Evolutionary conservation across 2,113 vertebrate genomes (phyloP), one percentile per base, ranked within the genome.

Genomic region (Sorex fumeus): DNA sequence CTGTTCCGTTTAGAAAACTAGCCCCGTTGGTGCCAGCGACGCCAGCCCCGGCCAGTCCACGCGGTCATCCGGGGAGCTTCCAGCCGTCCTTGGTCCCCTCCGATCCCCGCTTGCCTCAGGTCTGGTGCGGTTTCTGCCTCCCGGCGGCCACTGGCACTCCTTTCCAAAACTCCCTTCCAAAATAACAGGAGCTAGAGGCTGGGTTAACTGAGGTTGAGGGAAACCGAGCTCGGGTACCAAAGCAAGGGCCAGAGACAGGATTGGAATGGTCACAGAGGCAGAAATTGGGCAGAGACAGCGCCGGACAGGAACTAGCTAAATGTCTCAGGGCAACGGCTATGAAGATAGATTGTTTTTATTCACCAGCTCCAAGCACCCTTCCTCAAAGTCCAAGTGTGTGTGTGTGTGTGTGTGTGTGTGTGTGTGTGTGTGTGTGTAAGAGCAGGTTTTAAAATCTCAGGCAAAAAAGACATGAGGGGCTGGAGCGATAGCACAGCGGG

Each of bases 201-300:
- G 70, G 6, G 23, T 13, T 76, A 70, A 71, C 27, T 50, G 8
- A 87, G 23, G 3, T 66, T 72, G 23, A 78, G 57, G 16, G 13
- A 90, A 25, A 90, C 19, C 10, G 85, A 74, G 43, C 53, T 60
- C 25, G 43, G 69, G 81, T 76, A 75, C 53, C 60, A 76, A 69
- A 16, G 27, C 23, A 43, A 77, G 32, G 64, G 40, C 18, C 6
- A 70, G 60, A 74, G 50, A 60, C 16, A 4, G n/a, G 32, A 66
- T 64, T 62, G 60, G 53, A 64, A 72, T 25, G 69, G 27, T n/a
- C 82, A 45, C 27, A 40, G 75, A 19, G 40, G 40, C 40, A 40
- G 40, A 7, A 40, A 7, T 40, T 40, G 40, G 40, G 40, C 40
- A 40, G 40, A 7, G 40, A 40, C 40, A 40, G 40, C 53, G 15